phyloP scores from a whole-genome alignment of 2,113 vertebrate genomes.

The Chascanopsetta lugubris region DNA sequence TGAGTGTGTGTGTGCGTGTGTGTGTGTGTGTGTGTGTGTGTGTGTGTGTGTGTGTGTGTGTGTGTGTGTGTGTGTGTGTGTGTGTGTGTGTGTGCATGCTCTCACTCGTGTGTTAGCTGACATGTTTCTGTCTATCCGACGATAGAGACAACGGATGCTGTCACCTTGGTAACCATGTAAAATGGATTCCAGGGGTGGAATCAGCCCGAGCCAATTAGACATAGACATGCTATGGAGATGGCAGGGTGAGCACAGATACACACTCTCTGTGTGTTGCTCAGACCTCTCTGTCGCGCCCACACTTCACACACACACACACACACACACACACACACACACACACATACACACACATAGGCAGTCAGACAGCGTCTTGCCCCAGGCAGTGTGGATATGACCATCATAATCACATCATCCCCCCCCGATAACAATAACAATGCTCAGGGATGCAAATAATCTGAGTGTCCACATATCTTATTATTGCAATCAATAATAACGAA shows the following conservation, averaged over 20 bases:
- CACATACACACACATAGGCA: slow-evolving; percentile 32
- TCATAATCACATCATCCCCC: slow-evolving; percentile 76
- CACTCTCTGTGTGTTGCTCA: slow-evolving; percentile 27
- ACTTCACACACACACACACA: slow-evolving; percentile 30
- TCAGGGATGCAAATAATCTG: slow-evolving; percentile 82
- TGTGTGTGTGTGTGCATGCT: background rate
- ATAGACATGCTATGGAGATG: slow-evolving; percentile 69
- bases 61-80: slow-evolving; percentile 13
- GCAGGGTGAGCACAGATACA: slow-evolving; percentile 51
- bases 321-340: slow-evolving; percentile 19
- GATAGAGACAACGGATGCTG: slow-evolving; percentile 68
- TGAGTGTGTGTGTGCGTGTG: slow-evolving; percentile 7
- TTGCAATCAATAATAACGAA: slow-evolving; percentile 81
- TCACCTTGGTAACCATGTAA: slow-evolving; percentile 79
- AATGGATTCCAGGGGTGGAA: slow-evolving; percentile 77
- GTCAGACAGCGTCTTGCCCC: slow-evolving; percentile 68
- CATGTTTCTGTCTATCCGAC: slow-evolving; percentile 59
- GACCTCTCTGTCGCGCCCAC: background rate
- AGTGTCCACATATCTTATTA: slow-evolving; percentile 81
- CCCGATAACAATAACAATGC: slow-evolving; percentile 79
- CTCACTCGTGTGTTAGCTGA: slow-evolving; percentile 39
- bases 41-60: slow-evolving; percentile 6
- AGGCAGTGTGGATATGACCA: slow-evolving; percentile 73
- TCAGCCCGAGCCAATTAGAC: slow-evolving; percentile 72
- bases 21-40: slow-evolving; percentile 13